Conservation (phyloP, 2,888 invertebrate genomes). For the Parascotia fuliginaria region DNA sequence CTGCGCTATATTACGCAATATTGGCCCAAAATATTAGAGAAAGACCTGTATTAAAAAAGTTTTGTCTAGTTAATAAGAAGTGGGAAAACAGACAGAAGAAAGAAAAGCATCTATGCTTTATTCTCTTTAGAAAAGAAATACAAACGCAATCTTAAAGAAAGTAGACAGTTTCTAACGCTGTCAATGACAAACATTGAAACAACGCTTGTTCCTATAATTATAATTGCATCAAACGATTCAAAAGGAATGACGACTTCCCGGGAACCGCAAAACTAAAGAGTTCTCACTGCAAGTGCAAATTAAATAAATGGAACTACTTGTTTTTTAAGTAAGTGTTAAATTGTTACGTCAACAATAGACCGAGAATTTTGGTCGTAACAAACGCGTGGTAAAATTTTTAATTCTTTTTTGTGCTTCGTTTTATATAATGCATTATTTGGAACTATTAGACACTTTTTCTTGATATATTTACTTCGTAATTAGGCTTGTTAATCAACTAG, state of each 20-base stretch:
- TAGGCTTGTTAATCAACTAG: neutral
- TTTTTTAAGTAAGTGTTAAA: slow-evolving; percentile 4
- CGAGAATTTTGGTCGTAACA: neutral
- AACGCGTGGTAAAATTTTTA: neutral
- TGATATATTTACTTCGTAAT: neutral
- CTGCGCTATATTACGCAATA: too few relatives aligned
- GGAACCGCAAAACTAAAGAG: slow-evolving; percentile 26
- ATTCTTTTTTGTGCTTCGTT: neutral
- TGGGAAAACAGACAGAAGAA: too few relatives aligned
- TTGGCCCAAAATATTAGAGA: too few relatives aligned
- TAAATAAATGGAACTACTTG: slow-evolving; percentile 12
- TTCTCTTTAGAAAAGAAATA: too few relatives aligned
- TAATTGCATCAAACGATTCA: slow-evolving; percentile 22
- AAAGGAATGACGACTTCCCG: slow-evolving; percentile 27
- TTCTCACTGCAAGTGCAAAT: slow-evolving; percentile 34
- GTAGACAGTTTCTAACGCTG: too few relatives aligned
- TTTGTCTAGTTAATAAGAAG: too few relatives aligned
- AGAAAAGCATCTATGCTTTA: too few relatives aligned
- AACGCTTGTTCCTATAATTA: neutral
- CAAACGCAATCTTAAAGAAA: neutral
- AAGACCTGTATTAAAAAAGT: too few relatives aligned
- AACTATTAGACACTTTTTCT: neutral
- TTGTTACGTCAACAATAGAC: neutral
- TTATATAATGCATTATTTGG: neutral
- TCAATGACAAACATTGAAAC: neutral